A percentile compares a stretch with the other conserved stretches of the same genome.
Conservation (phyloP, 2,797 vertebrate species). For the Alfaro cultratus region DNA sequence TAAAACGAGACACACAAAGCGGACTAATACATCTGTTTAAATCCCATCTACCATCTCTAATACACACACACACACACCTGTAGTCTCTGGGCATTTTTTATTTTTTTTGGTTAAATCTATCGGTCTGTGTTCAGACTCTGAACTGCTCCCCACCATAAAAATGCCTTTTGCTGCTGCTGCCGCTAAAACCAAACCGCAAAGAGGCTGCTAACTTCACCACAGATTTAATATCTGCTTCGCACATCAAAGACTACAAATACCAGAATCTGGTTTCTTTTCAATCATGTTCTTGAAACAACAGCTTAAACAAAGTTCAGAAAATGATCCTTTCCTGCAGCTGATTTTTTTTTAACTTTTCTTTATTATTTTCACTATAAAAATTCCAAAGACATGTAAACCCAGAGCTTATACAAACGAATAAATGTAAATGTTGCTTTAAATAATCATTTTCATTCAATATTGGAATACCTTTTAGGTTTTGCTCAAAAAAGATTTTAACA, state of each 20-base stretch:
- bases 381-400: neutral
- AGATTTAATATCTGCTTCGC: constrained; percentile 51
- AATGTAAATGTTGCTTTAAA: neutral
- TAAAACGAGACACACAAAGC: neutral
- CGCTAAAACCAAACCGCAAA: constrained; percentile 49
- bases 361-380: neutral
- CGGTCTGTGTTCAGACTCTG: neutral
- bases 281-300: constrained; percentile 50
- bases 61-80: neutral
- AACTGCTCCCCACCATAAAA: neutral
- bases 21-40: neutral
- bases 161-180: neutral
- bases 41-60: constrained; percentile 16
- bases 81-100: neutral
- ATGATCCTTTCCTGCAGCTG: neutral
- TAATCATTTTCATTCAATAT: neutral
- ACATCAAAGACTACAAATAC: constrained; percentile 47
- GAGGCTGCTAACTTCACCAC: constrained; percentile 35
- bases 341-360: neutral
- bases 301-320: constrained; percentile 42
- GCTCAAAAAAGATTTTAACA: neutral
- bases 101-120: neutral
- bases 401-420: neutral
- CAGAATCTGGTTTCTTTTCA: constrained; percentile 46
- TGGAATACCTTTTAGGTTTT: neutral